Evolutionary conservation across 2,888 invertebrate genomes (phyloP), one percentile per base, ranked within the genome.

Genomic region (Caenorhabditis sp.): DNA sequence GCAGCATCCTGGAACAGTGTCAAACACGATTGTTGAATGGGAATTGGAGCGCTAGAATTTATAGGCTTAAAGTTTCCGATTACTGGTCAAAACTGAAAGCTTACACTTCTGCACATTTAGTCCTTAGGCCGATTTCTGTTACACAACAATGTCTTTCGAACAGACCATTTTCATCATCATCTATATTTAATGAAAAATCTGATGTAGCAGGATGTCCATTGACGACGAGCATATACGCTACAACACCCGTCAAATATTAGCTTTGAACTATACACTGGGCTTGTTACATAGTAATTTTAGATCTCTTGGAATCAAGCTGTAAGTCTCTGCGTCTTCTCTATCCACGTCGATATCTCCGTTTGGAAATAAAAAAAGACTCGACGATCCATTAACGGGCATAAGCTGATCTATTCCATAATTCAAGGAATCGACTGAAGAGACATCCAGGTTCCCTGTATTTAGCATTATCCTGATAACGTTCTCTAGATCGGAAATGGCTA

Each of bases 281-380:
- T n/a, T n/a, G n/a, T n/a, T n/a, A 68, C 66, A 68, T 41, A 68
- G 50, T 6, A 68, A 9, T 32, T 58, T 39, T 2, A 70, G 1
- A 24, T 61, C 70, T 45, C 70, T 59, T 17, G 70, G 70, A 20
- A 70, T 35, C 35, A 41, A 30, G 3, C 45, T 50, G 24, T 43
- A 70, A 7, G 59, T 53, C 35, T 70, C 70, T 15, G 53, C 43
- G 45, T 70, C 70, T 11, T 70, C 70, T n/a, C 53, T 70, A 15
- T 70, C 70, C 26, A 70, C 59, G 15, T 70, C 70, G 0, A 53
- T 13, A 24, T 70, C 70, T 1, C 13, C 20, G 9, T 43, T 52
- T 1, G 22, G 32, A n/a, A 32, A 59, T 2, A 52, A 35, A 17
- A 37, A 70, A 4, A 70, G 2, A 5, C 32, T 43, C 4, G 48